Evolutionary conservation across 2,113 vertebrate genomes (phyloP), one percentile per base, ranked within the genome.

Genomic region (Cavia porcellus): DNA sequence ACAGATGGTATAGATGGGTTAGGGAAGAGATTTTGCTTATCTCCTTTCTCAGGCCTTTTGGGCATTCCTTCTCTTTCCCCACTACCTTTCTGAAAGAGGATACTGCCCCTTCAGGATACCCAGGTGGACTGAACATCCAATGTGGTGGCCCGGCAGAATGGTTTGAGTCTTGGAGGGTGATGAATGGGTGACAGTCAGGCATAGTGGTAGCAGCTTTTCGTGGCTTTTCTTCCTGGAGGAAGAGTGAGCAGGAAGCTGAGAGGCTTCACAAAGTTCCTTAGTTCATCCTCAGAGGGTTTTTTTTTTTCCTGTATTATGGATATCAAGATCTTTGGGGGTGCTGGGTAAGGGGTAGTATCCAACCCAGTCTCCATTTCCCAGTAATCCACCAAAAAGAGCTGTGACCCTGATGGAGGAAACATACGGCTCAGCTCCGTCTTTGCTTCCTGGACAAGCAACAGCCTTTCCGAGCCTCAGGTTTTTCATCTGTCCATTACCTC

Each of bases 261-360:
- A 64, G 47, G 17, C 14, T 3, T 17, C 2, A 1, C 22, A 20
- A 3, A 7, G 72, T 6, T 30, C 38, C 9, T 28, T 30, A 32
- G 9, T 38, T 59, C 20, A n/a, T 17, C 32, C 50, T 50, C 90
- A 15, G 30, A 74, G 62, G 47, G 8, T 15, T 77, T 57, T 57
- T 15, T 77, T 57, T 57, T 72, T 38, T 47, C 62, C 14, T 3
- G 0, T 0, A 0, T 9, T 62, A 22, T 0, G 3, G 6, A 7
- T 2, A 20, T 10, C 22, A 42, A 28, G 70, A 24, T 35, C 70
- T 59, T 13, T n/a, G 13, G 7, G 68, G 9, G 2, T 7, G 32
- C 52, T 0, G 55, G 28, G 35, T 38, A 28, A 81, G 0, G 4
- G 28, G 20, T 10, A 17, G 52, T 75, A 11, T 25, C 42, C n/a